Percentiles rank a stretch among this genome's conserved stretches.
Conservation (phyloP, 2,888 invertebrate genomes). For the Cataglyphis livida region DNA sequence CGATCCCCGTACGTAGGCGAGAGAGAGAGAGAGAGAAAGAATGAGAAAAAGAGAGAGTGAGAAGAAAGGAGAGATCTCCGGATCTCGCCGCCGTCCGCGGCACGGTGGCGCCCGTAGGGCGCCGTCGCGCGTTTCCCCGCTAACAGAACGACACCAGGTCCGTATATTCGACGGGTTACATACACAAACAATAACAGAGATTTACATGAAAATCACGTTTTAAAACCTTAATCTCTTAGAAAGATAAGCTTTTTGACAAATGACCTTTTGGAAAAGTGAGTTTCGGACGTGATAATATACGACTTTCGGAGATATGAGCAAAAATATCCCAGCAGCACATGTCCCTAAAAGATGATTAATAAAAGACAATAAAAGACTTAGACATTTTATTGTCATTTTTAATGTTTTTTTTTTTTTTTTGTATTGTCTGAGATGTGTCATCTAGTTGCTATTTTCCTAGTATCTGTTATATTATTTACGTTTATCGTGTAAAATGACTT, state of each 20-base stretch:
- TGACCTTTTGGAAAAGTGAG: background rate
- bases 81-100: conserved; percentile 71
- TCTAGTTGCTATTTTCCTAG: background rate
- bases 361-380: too few species aligned
- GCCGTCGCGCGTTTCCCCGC: conserved; percentile 79
- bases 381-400: too few species aligned
- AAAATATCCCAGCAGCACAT: background rate
- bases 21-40: conserved; percentile 55
- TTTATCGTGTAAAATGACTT: background rate
- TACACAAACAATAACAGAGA: background rate
- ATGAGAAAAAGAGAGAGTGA: conserved; percentile 54
- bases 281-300: background rate
- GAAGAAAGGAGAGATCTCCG: conserved; percentile 62
- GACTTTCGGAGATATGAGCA: background rate
- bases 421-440: too few species aligned
- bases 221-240: background rate
- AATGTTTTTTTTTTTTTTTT: too few species aligned
- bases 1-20: conserved; percentile 53
- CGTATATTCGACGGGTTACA: conserved; percentile 48
- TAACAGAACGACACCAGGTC: conserved; percentile 72
- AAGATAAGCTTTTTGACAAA: background rate
- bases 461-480: too few species aligned
- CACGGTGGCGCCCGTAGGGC: conserved; percentile 82
- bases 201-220: background rate
- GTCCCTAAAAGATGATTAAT: too few species aligned